These are phyloP conservation scores for Leptarthrus brevirostris DNA, from an alignment of 2,888 invertebrate genomes.

Conservation along the genomic window DNA sequence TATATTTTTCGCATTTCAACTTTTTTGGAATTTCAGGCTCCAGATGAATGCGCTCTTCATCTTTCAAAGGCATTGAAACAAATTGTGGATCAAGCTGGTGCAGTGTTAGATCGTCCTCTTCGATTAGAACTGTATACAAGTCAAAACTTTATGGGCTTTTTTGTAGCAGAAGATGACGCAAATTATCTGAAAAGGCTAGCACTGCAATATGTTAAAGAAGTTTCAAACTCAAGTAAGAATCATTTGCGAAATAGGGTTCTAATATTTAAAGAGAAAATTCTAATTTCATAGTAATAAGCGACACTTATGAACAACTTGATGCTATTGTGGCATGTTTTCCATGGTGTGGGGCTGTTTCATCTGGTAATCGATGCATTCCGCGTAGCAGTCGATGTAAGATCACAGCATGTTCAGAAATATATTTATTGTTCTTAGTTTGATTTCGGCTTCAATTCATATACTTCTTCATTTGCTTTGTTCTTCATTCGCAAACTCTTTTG, in stretches of 20 bases:
- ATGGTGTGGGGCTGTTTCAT: constrained; percentile 74
- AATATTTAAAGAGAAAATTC: not conserved
- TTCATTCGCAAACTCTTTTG: constrained; percentile 47
- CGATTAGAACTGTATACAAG: constrained; percentile 86
- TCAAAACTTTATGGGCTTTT: constrained; percentile 91
- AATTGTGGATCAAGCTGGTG: constrained; percentile 78
- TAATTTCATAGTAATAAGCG: constrained; percentile 66
- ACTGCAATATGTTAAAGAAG: constrained; percentile 83
- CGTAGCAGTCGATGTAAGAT: constrained; percentile 74
- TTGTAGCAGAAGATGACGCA: constrained; percentile 85
- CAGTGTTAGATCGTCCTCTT: constrained; percentile 74
- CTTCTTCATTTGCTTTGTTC: constrained; percentile 33
- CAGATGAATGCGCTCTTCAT: constrained; percentile 78
- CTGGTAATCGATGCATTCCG: constrained; percentile 73
- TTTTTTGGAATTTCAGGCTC: constrained; percentile 70
- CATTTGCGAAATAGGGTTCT: not conserved
- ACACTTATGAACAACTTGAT: constrained; percentile 81
- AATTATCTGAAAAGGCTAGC: constrained; percentile 83
- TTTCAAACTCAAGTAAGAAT: constrained; percentile 78
- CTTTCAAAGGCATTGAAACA: constrained; percentile 78
- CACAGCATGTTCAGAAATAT: constrained; percentile 20
- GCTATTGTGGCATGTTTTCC: constrained; percentile 82
- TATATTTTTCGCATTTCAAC: too few relatives aligned
- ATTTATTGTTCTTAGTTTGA: not conserved
- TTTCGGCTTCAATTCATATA: not conserved